Conservation (phyloP, 2,888 invertebrate genomes). For the Synanthedon myopaeformis region DNA sequence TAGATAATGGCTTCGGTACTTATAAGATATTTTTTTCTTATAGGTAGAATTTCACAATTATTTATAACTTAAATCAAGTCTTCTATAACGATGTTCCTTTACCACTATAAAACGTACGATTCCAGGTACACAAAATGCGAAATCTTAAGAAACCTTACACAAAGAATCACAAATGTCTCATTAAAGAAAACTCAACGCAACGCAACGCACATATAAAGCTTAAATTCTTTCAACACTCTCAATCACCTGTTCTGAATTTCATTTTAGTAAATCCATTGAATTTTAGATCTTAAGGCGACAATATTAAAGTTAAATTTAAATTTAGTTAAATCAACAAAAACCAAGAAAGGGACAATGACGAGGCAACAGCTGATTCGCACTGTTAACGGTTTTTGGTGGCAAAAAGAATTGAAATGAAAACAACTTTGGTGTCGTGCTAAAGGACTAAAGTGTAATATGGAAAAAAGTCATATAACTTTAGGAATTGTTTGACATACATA, state of each 20-base stretch:
- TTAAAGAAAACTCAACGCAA: background rate
- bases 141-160: constrained; percentile 48
- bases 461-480: no score
- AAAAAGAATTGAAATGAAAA: no score
- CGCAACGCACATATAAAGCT: background rate
- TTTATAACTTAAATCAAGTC: no score
- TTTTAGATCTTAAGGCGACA: background rate
- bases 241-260: background rate
- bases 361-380: constrained; percentile 52
- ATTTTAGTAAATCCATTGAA: background rate
- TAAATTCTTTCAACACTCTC: background rate
- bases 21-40: no score
- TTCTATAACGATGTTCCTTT: no score
- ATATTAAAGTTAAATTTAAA: background rate
- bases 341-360: background rate
- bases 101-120: constrained; percentile 24
- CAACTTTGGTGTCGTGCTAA: no score
- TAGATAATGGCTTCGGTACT: no score
- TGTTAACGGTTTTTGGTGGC: constrained; percentile 46
- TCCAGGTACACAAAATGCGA: constrained; percentile 62
- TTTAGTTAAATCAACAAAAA: constrained; percentile 2
- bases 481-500: no score
- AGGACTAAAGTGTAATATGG: no score
- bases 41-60: no score
- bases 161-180: constrained; percentile 9